These are phyloP conservation scores for Macrosiphum euphorbiae DNA, from an alignment of 2,888 invertebrate genomes.

Conservation along the genomic window DNA sequence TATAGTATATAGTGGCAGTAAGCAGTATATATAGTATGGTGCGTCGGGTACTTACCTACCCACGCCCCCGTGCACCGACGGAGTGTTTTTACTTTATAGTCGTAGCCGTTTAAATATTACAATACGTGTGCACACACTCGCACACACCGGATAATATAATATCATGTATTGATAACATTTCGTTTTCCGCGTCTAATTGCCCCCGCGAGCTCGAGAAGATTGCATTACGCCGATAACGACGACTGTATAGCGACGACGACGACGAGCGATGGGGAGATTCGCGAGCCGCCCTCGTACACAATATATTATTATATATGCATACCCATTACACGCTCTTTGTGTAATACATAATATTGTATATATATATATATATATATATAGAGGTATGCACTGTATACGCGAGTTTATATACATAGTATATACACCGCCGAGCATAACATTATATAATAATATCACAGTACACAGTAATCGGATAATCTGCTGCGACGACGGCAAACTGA, in stretches of 20 bases:
- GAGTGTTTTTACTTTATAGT: not conserved
- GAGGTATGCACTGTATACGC: not conserved
- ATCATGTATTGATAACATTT: not conserved
- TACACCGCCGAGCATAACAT: not conserved
- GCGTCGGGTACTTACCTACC: not conserved
- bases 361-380: too few species aligned
- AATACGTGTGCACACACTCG: too few species aligned
- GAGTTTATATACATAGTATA: too few species aligned
- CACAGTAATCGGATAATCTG: slow-evolving; percentile 35
- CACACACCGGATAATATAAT: not conserved
- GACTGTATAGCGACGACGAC: not conserved
- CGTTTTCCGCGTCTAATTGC: slow-evolving; percentile 39
- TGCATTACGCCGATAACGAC: not conserved
- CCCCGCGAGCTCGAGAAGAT: not conserved
- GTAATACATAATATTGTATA: not conserved
- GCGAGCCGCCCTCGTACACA: not conserved
- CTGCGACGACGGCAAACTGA: not conserved
- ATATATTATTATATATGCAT: not conserved
- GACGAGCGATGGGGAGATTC: not conserved
- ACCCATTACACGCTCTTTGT: not conserved
- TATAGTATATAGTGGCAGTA: not conserved
- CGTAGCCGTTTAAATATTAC: not conserved
- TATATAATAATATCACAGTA: not conserved
- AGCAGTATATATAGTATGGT: not conserved
- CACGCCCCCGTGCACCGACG: not conserved